Base-by-base conservation (phyloP, 2,113 vertebrate species). In the Cercocebus atys region DNA sequence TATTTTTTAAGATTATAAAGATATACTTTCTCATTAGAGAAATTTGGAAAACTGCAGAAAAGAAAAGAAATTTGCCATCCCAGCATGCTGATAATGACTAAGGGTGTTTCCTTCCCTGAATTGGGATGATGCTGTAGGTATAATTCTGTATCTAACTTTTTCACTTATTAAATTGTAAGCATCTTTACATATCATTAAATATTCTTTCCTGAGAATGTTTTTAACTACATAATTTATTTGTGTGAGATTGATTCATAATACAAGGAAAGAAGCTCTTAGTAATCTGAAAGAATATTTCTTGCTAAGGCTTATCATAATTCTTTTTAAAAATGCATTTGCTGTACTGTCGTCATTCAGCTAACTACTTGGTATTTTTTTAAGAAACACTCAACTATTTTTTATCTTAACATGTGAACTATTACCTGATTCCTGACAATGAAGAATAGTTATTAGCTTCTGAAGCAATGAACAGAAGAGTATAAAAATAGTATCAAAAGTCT, bases 271-370 rank as follows among this genome's bases (percentile, higher is more conserved):
- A 82, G 38, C 76, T 96, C 90, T 84, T 73, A 80, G 79, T 90
- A 95, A 96, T 94, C 14, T 90, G 64, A 96, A 95, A 95, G 97
- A 95, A 87, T 50, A 35, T 47, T 97, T 96, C 85, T 94, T 96
- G 47, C 75, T 96, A 35, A 83, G 45, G 68, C 80, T 55, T 45
- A 91, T 6, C 61, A 50, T 50, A 50, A 47, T 47, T 95, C 57
- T 95, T 97, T 96, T 91, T 66, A 85, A 90, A 96, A 85, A 93
- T 91, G 66, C 13, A 68, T 50, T 96, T 90, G 50, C 68, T 90
- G 4, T 89, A 81, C 47, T 93, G 13, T 73, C 96, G n/a, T 90
- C 82, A 96, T 47, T 88, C 52, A 89, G 23, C 22, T 90, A 85
- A 88, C 82, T 96, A 84, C 17, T 80, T 43, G 17, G 3, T 84